Base-by-base conservation (phyloP, 2,113 vertebrate genomes). In the Sialia sialis region DNA sequence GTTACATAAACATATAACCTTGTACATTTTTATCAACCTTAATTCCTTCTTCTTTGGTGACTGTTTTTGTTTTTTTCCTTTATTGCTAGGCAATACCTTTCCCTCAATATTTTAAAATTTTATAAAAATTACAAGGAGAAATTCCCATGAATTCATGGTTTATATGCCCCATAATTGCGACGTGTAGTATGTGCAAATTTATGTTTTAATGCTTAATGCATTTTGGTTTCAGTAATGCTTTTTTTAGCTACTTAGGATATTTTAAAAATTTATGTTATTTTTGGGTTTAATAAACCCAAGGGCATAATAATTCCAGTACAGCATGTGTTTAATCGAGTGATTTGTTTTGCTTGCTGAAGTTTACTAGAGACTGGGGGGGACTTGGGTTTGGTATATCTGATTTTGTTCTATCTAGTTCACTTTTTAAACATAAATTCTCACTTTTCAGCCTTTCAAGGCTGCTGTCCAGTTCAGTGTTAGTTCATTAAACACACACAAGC, bases 291-390 rank as follows among this genome's bases (percentile, higher is more conserved):
- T 88, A 36, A 88, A 29, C 13, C 10, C 10, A 62, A 55, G 46
- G 11, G 22, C 13, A 5, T 77, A 84, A 85, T 4, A 22, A 20
- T 77, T 88, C 18, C 38, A 15, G 8, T 84, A 46, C 38, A 67
- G 29, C 19, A 14, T 62, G 30, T 73, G 14, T 56, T 73, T 55
- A 66, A 54, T 52, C 0, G 2, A 60, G 18, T 73, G 32, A 38
- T 84, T 73, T 83, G 39, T 44, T 90, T 90, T 86, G 41, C 34
- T 90, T 77, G 38, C 16, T 55, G 34, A 78, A 70, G 58, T 41
- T 76, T 48, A 56, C 5, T 67, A 13, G 89, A 80, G 19, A 27
- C 4, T 56, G 12, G 13, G 29, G 32, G 16, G 16, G 4, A 38
- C 13, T 36, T 64, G 36, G 41, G 5, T 64, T 79, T 34, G 16